Percentiles rank a stretch among this genome's conserved stretches.
These are phyloP conservation scores for Drosophila santomea DNA, from an alignment of 1,140 invertebrate genomes.

Conservation along the genomic window DNA sequence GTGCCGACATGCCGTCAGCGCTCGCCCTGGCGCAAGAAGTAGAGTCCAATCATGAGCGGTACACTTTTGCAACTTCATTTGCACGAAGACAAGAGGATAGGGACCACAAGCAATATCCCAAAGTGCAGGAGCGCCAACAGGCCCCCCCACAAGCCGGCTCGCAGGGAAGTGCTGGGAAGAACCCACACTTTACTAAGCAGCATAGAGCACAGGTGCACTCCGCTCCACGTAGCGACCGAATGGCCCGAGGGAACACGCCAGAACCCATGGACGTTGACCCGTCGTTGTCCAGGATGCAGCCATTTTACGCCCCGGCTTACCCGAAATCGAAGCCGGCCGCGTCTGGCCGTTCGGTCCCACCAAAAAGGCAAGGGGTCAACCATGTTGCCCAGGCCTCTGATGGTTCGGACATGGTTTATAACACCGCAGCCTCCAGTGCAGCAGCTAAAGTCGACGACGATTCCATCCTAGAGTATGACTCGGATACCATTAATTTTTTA, in stretches of 20 bases:
- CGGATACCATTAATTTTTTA: too few species aligned
- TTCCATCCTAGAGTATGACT: too few species aligned
- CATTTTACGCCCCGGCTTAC: background rate
- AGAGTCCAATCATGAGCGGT: too few species aligned
- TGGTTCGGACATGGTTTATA: too few species aligned
- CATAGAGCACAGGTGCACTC: background rate
- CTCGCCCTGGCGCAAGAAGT: constrained; percentile 4
- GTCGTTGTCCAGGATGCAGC: background rate
- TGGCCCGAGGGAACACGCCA: background rate
- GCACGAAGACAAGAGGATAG: too few species aligned
- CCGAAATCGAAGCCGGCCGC: background rate
- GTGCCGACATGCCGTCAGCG: constrained; percentile 28
- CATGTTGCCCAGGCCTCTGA: too few species aligned
- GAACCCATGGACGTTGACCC: constrained; percentile 2
- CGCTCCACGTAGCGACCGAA: background rate
- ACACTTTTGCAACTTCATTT: too few species aligned
- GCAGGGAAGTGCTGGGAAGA: background rate
- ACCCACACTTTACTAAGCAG: constrained; percentile 2
- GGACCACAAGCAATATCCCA: background rate
- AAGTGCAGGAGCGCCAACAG: constrained; percentile 2
- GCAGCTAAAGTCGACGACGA: too few species aligned
- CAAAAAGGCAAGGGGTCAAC: too few species aligned
- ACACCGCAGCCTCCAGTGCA: too few species aligned
- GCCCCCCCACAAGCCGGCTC: background rate
- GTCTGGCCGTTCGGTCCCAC: too few species aligned